These are phyloP conservation scores for Hippocampus kuda DNA, from an alignment of 2,797 vertebrate species.

Conservation along the genomic window DNA sequence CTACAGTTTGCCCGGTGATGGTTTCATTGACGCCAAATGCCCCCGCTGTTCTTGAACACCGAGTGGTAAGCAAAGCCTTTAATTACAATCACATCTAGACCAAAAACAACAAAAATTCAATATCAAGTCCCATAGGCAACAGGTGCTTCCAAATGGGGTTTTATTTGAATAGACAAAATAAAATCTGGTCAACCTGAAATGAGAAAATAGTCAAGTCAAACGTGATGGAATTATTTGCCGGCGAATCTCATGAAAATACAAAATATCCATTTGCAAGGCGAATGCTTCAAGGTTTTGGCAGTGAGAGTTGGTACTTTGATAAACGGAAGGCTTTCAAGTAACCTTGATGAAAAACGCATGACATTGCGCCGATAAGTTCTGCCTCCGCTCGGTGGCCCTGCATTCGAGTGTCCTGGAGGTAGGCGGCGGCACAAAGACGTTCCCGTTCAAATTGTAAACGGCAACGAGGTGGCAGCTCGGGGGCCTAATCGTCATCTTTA, in stretches of 20 bases:
- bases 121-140: not conserved
- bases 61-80: no score
- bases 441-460: not conserved
- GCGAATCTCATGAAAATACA: not conserved
- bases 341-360: not conserved
- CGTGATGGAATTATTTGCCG: not conserved
- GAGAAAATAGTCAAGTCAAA: not conserved
- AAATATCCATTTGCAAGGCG: no score
- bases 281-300: not conserved
- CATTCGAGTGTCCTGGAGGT: not conserved
- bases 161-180: not conserved
- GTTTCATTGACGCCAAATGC: no score
- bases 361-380: not conserved
- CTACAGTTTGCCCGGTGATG: no score
- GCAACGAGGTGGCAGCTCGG: not conserved
- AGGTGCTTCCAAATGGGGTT: not conserved
- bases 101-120: not conserved
- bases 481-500: slow-evolving; percentile 78
- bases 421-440: not conserved
- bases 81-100: not conserved
- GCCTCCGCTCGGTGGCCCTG: not conserved
- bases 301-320: not conserved
- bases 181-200: not conserved
- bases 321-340: not conserved
- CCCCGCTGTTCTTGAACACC: no score